Evolutionary conservation across 2,797 vertebrate genomes (phyloP).

Genomic region (Chaetodon trifasciatus): DNA sequence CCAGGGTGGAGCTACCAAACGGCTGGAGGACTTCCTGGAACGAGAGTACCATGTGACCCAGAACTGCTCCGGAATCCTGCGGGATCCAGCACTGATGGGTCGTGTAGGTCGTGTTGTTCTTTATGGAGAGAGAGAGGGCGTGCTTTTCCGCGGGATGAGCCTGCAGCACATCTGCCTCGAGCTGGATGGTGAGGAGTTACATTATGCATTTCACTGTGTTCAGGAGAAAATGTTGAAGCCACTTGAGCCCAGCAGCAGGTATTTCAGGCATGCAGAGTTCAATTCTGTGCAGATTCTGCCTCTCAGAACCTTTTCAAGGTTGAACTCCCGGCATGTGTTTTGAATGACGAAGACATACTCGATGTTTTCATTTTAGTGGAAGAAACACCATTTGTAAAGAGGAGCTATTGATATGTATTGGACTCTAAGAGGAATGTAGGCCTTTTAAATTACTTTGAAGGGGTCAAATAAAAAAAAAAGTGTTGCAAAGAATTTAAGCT

Average conservation of each 20-base stretch:
- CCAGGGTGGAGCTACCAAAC: constrained; percentile 65
- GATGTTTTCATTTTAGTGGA: background rate
- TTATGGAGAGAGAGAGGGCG: constrained; percentile 86
- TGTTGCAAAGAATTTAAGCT: background rate
- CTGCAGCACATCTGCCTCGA: constrained; percentile 89
- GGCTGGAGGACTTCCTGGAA: constrained; percentile 86
- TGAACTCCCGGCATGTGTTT: background rate
- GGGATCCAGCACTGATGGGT: constrained; percentile 85
- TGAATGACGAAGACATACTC: background rate
- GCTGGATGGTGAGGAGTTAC: constrained; percentile 81
- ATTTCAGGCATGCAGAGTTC: constrained; percentile 16
- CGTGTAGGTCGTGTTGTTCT: constrained; percentile 86
- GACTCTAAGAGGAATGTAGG: background rate
- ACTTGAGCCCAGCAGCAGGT: background rate
- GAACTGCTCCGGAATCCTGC: constrained; percentile 82
- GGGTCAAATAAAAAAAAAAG: background rate
- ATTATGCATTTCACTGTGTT: background rate
- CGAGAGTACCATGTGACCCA: constrained; percentile 87
- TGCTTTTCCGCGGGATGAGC: constrained; percentile 88
- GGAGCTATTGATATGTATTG: background rate
- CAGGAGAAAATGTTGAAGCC: background rate
- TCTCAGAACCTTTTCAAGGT: background rate
- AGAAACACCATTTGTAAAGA: background rate
- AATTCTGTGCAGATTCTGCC: constrained; percentile 2
- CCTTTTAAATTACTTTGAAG: constrained; percentile 3